These are phyloP conservation scores for Piscicola geometra DNA, from an alignment of 2,888 invertebrate species.

Conservation along the genomic window DNA sequence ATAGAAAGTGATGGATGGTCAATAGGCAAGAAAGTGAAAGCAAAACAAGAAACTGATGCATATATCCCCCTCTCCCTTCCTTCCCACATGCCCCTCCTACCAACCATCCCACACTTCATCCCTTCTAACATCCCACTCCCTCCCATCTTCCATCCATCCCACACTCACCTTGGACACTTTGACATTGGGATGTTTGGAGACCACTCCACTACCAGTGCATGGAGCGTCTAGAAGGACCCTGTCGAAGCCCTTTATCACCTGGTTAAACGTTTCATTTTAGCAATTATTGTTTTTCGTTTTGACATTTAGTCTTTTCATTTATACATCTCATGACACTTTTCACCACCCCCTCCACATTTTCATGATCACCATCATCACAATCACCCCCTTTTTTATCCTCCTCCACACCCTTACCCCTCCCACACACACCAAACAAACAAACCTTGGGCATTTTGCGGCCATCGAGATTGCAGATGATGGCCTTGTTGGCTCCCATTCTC, in stretches of 20 bases:
- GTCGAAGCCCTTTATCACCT: slow-evolving; percentile 85
- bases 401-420: background rate
- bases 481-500: slow-evolving; percentile 87
- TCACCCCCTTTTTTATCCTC: background rate
- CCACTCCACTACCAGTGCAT: slow-evolving; percentile 95
- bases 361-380: background rate
- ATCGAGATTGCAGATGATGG: slow-evolving; percentile 81
- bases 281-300: no score
- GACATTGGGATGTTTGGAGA: slow-evolving; percentile 92
- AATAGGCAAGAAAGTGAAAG: no score
- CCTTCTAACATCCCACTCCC: no score
- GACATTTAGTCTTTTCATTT: no score
- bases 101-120: no score
- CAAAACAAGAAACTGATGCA: no score
- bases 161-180: slow-evolving; percentile 60
- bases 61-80: no score
- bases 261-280: slow-evolving; percentile 42
- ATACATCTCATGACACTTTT: no score
- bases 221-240: slow-evolving; percentile 93
- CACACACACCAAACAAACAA: background rate
- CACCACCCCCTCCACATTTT: no score
- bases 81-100: no score
- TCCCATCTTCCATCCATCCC: no score
- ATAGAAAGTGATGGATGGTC: no score
- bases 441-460: slow-evolving; percentile 75